Evolutionary conservation across 1,140 invertebrate species (phyloP).

Genomic region (Leptinotarsa lineolata): DNA sequence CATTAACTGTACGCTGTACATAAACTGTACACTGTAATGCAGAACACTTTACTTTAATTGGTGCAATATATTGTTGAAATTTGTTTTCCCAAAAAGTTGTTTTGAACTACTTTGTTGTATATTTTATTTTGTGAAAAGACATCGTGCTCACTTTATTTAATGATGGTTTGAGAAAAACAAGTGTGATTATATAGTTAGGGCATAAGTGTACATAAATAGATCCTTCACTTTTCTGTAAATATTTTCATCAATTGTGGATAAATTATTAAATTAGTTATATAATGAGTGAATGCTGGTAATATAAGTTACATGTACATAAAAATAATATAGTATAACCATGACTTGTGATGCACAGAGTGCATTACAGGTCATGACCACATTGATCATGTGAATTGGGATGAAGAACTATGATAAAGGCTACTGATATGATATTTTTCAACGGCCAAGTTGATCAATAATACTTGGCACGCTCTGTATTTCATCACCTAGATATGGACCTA

Average conservation of each 20-base stretch:
- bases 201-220: conserved; percentile 46
- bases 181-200: conserved; percentile 51
- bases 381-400: too few species aligned
- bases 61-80: conserved; percentile 30
- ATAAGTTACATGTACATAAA: conserved; percentile 17
- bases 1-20: too few species aligned
- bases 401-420: too few species aligned
- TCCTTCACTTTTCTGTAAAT: conserved; percentile 48
- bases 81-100: conserved; percentile 24
- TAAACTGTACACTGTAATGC: too few species aligned
- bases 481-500: too few species aligned
- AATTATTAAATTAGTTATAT: conserved; percentile 41
- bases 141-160: conserved; percentile 45
- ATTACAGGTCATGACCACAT: too few species aligned
- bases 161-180: conserved; percentile 33
- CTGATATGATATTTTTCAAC: too few species aligned
- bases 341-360: not conserved
- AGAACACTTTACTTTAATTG: not conserved
- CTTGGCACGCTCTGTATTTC: too few species aligned
- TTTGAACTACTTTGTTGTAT: not conserved
- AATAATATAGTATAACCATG: conserved; percentile 12
- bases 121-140: conserved; percentile 43
- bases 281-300: conserved; percentile 32
- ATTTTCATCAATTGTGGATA: conserved; percentile 38
- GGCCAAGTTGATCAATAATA: too few species aligned